Conservation (phyloP, 1,140 invertebrate genomes). For the Drosophila prosaltans region DNA sequence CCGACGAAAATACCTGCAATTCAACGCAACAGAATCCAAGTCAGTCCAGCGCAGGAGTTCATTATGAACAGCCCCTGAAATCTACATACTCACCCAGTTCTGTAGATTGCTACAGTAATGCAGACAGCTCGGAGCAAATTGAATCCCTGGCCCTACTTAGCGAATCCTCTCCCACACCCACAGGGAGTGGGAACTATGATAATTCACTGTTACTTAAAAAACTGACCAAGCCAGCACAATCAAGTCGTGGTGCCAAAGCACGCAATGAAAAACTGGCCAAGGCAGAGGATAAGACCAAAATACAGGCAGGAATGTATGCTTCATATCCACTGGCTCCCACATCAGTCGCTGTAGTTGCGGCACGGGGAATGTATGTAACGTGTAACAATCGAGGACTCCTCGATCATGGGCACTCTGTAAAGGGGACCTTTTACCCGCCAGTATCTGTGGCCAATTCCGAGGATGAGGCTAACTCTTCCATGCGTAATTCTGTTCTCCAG, state of each 20-base stretch:
- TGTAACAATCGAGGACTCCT: conserved; percentile 91
- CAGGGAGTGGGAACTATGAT: conserved; percentile 41
- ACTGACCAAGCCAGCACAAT: conserved; percentile 51
- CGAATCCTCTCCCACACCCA: conserved; percentile 49
- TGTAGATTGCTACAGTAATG: conserved; percentile 74
- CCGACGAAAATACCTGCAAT: conserved; percentile 70
- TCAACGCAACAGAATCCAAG: conserved; percentile 56
- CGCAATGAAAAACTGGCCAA: conserved; percentile 61
- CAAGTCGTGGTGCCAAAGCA: conserved; percentile 50
- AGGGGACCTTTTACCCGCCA: conserved; percentile 93
- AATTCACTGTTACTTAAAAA: conserved; percentile 68
- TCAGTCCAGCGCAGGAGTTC: conserved; percentile 18
- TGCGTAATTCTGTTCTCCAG: conserved; percentile 45
- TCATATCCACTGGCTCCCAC: conserved; percentile 67
- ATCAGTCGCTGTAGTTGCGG: conserved; percentile 86
- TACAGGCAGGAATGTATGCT: conserved; percentile 54
- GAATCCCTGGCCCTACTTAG: conserved; percentile 41
- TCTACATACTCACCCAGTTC: conserved; percentile 76
- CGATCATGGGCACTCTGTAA: conserved; percentile 89
- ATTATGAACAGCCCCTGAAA: conserved; percentile 72
- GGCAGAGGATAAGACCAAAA: conserved; percentile 59
- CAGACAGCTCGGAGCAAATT: conserved; percentile 64
- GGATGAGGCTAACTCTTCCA: conserved; percentile 41
- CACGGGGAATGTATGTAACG: conserved; percentile 93
- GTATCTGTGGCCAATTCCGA: conserved; percentile 85